Evolutionary conservation across 2,888 invertebrate species (phyloP), one percentile per base, ranked within the genome.

Genomic region (Pyrgus malvae): DNA sequence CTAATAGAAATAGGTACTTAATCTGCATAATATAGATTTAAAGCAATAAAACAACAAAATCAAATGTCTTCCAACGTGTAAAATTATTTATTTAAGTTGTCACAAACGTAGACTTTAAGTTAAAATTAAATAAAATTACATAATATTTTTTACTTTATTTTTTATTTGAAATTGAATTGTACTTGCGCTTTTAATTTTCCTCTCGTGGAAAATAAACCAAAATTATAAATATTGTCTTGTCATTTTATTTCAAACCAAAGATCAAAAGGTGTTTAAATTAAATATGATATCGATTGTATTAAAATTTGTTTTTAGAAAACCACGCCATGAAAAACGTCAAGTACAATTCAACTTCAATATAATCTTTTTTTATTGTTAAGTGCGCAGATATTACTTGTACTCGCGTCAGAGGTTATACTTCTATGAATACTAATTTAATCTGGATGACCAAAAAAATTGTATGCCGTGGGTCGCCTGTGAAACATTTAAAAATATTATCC

Each of bases 51-150:
- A 69, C 83, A 76, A 78, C 81, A 80, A 79, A 80, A 80, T 84
- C 79, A 59, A 64, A 73, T 65, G 84, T 85, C 84, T 83, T 84
- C 84, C 84, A 80, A 69, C 65, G 55, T 73, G 69, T 76, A 69
- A 65, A 57, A 61, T 67, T 62, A 68, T 73, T 65, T 66, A 68
- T 67, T 62, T 71, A 69, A 63, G 66, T 65, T 48, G 53, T 54
- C 53, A 40, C 46, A 54, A 54, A 31, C 21, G 11, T 40, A 40
- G 40, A 9, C n/a, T 31, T 49, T 50, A 14, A 40, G 12, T 40
- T 27, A 44, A 9, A 46, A 7, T 31, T 3, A 1, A 11, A 8
- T 29, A 11, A 37, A 48, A 37, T 14, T 38, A 38, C 14, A n/a
- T 31, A 11, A 27, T n/a, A n/a, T n/a, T 2, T 27, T 9, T 35